Evolutionary conservation across 2,888 invertebrate genomes (phyloP).

Genomic region (Machimus atricapillus): DNA sequence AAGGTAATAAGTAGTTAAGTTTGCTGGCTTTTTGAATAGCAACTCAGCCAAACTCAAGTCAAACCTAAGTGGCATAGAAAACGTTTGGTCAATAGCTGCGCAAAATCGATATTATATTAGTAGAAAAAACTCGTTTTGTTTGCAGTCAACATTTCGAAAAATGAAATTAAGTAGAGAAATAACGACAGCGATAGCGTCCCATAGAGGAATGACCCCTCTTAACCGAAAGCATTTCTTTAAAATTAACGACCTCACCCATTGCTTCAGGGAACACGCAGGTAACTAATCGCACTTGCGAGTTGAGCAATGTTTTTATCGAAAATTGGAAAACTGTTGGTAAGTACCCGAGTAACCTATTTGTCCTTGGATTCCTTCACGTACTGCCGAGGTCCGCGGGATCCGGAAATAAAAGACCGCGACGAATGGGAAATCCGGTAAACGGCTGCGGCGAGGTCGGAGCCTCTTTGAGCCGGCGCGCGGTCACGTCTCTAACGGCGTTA

Average conservation of each 20-base stretch:
- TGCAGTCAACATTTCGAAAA: neutral
- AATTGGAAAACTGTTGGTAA: neutral
- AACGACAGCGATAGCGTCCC: neutral
- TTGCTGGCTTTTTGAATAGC: too few species aligned
- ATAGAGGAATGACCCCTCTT: neutral
- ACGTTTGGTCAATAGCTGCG: too few species aligned
- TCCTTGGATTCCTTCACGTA: neutral
- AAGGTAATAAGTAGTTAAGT: too few species aligned
- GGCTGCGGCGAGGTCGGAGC: neutral
- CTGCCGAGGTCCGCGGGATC: neutral
- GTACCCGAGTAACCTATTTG: neutral
- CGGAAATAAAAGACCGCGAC: neutral
- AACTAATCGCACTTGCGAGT: neutral
- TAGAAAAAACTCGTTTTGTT: too few species aligned
- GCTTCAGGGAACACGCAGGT: neutral
- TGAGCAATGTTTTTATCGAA: neutral
- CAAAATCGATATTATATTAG: too few species aligned
- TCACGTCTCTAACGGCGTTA: neutral
- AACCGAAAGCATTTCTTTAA: neutral
- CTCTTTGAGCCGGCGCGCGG: neutral
- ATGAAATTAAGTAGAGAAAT: neutral
- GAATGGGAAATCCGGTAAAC: slow-evolving; percentile 5
- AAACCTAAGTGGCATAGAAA: too few species aligned
- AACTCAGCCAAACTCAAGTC: too few species aligned
- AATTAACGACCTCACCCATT: neutral